phyloP scores from a whole-genome alignment of 2,113 vertebrate genomes.

The Sinocyclocheilus grahami region DNA sequence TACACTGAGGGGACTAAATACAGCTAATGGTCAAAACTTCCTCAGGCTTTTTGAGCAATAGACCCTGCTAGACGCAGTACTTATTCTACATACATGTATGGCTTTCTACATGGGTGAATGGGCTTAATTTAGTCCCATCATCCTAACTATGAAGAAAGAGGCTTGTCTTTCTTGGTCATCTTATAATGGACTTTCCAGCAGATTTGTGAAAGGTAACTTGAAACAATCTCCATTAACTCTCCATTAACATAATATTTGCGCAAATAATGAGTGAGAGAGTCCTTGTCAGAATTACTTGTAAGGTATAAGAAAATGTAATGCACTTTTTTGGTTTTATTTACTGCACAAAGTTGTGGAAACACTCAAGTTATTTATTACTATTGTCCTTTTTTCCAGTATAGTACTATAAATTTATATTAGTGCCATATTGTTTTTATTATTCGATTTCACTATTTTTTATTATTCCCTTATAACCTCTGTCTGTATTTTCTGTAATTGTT shows the following conservation, averaged over 20 bases:
- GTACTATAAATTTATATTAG: background rate
- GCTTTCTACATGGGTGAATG: constrained; percentile 32
- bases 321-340: background rate
- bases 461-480: background rate
- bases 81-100: background rate
- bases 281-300: constrained; percentile 35
- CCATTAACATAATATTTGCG: constrained; percentile 35
- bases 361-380: background rate
- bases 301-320: too few relatives aligned
- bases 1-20: constrained; percentile 55
- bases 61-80: background rate
- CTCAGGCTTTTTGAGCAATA: constrained; percentile 44
- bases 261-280: constrained; percentile 10
- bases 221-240: constrained; percentile 47
- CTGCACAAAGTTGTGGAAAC: background rate
- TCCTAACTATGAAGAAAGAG: constrained; percentile 35
- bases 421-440: constrained; percentile 14
- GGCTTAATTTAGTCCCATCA: constrained; percentile 40
- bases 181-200: constrained; percentile 35
- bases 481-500: constrained; percentile 12
- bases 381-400: background rate
- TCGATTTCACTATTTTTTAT: background rate
- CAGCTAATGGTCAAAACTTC: constrained; percentile 51
- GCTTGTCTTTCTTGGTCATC: constrained; percentile 15
- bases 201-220: constrained; percentile 49